Percentiles rank a stretch among this genome's conserved stretches.
Conservation (phyloP, 2,113 vertebrate genomes). For the Orientallactaga bullata region DNA sequence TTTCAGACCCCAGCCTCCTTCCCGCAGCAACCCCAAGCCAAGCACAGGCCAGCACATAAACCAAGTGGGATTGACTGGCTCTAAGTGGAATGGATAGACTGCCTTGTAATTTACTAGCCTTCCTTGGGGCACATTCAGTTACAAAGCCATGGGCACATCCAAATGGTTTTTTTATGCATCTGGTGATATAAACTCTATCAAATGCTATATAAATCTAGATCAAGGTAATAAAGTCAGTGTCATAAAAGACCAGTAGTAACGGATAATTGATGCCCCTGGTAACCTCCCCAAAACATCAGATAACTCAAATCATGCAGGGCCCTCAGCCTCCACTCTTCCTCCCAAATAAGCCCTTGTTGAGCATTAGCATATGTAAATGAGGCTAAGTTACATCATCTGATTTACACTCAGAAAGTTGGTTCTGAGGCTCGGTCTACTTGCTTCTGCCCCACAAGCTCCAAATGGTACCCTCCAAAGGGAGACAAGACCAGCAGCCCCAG, state of each 20-base stretch:
- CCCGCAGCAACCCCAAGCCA: not conserved
- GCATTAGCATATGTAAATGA: not conserved
- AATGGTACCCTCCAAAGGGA: not conserved
- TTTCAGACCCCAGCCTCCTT: not conserved
- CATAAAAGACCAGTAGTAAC: constrained; percentile 42
- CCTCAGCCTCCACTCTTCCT: not conserved
- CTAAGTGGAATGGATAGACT: not conserved
- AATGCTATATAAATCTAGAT: constrained; percentile 69
- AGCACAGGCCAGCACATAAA: not conserved
- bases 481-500: not conserved
- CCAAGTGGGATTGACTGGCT: not conserved
- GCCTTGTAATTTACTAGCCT: constrained; percentile 55
- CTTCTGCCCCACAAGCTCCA: not conserved
- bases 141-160: constrained; percentile 23
- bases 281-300: constrained; percentile 24
- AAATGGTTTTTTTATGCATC: constrained; percentile 31
- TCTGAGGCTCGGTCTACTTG: not conserved
- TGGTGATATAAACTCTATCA: constrained; percentile 47
- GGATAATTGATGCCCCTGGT: constrained; percentile 51
- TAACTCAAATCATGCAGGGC: not conserved
- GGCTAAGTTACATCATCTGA: not conserved
- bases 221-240: constrained; percentile 67
- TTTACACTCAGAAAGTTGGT: not conserved
- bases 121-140: not conserved
- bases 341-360: not conserved